Evolutionary conservation across 2,888 invertebrate species (phyloP).

Genomic region (Azorinus chamasolen): DNA sequence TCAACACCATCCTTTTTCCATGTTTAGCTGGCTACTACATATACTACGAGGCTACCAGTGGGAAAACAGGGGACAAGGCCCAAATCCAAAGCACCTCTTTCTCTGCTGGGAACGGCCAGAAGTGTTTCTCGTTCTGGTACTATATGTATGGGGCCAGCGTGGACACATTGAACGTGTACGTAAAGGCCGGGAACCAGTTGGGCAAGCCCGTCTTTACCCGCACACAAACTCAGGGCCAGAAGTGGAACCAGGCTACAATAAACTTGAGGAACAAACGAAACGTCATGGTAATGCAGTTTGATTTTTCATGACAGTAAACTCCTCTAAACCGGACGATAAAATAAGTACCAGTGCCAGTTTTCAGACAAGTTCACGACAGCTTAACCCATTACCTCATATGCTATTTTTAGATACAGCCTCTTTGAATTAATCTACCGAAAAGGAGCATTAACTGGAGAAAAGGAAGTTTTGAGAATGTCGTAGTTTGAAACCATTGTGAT

Average conservation of each 20-base stretch:
- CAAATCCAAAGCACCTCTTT: slow-evolving; percentile 66
- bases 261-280: slow-evolving; percentile 55
- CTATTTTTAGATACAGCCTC: too few species aligned
- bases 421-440: too few species aligned
- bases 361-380: too few species aligned
- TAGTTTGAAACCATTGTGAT: too few species aligned
- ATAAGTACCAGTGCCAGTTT: too few species aligned
- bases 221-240: slow-evolving; percentile 66
- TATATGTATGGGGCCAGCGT: slow-evolving; percentile 81
- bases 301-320: neutral
- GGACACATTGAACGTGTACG: slow-evolving; percentile 72
- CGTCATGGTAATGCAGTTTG: slow-evolving; percentile 38
- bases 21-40: slow-evolving; percentile 72
- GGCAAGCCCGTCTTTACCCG: slow-evolving; percentile 68
- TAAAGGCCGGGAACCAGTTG: slow-evolving; percentile 54
- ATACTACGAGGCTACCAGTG: slow-evolving; percentile 72
- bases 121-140: slow-evolving; percentile 80
- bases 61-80: slow-evolving; percentile 57
- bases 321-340: too few species aligned
- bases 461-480: too few species aligned
- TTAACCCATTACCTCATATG: too few species aligned
- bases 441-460: too few species aligned
- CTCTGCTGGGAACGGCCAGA: slow-evolving; percentile 24
- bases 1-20: too few species aligned
- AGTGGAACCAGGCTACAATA: slow-evolving; percentile 70